These are phyloP conservation scores for Elmis aenea DNA, from an alignment of 2,888 invertebrate genomes.

Conservation along the genomic window DNA sequence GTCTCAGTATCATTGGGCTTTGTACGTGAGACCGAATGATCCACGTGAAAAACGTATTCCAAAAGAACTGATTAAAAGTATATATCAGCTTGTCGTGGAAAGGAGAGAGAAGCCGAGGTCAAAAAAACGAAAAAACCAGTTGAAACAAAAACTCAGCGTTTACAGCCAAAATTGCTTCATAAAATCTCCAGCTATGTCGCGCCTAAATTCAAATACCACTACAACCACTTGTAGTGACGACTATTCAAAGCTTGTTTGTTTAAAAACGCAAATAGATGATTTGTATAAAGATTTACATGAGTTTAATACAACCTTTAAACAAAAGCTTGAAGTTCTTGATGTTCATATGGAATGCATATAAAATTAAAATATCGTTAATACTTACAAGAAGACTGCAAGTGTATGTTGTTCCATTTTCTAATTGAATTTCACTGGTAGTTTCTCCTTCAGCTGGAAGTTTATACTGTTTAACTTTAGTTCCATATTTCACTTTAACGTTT, in stretches of 20 bases:
- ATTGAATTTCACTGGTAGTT: constrained; percentile 48
- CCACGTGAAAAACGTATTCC: constrained; percentile 75
- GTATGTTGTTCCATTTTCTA: constrained; percentile 61
- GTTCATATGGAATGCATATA: constrained; percentile 1
- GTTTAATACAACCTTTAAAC: constrained; percentile 28
- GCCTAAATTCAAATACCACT: constrained; percentile 30
- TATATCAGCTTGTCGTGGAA: constrained; percentile 70
- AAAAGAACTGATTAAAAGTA: constrained; percentile 65
- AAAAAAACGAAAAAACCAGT: constrained; percentile 7
- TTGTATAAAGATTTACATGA: constrained; percentile 30
- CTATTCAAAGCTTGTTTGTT: too few relatives aligned
- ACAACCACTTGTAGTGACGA: constrained; percentile 15
- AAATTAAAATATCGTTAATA: too few relatives aligned
- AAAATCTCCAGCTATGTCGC: constrained; percentile 25
- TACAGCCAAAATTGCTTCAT: constrained; percentile 2
- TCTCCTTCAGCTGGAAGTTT: constrained; percentile 48
- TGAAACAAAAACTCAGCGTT: constrained; percentile 11
- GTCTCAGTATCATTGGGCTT: constrained; percentile 65
- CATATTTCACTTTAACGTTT: constrained; percentile 65
- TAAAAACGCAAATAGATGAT: constrained; percentile 29
- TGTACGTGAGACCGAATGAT: constrained; percentile 77
- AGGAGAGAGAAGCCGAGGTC: constrained; percentile 55
- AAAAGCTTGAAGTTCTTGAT: constrained; percentile 28
- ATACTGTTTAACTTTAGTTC: constrained; percentile 64
- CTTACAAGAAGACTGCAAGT: constrained; percentile 67